Conservation (phyloP, 2,113 vertebrate genomes). For the Emydocephalus ijimae region DNA sequence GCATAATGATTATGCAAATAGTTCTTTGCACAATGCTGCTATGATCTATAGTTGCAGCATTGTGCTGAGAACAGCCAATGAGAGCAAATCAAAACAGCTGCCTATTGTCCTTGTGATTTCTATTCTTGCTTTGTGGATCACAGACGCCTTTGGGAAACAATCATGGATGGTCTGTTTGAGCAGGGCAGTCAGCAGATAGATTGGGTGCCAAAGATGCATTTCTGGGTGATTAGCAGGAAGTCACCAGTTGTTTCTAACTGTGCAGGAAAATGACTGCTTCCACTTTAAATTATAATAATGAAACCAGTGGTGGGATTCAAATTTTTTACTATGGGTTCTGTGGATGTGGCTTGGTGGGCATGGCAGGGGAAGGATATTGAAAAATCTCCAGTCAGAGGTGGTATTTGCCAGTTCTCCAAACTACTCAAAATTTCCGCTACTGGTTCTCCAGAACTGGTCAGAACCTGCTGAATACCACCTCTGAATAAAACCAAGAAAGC, state of each 20-base stretch:
- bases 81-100: slow-evolving; percentile 5
- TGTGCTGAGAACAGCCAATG: not conserved
- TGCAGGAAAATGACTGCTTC: not conserved
- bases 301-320: not conserved
- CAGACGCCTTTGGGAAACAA: not conserved
- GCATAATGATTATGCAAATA: slow-evolving; percentile 59
- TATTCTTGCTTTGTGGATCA: not conserved
- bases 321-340: too few species aligned
- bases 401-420: too few species aligned
- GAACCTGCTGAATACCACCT: too few species aligned
- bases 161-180: fast-evolving
- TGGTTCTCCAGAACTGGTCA: too few species aligned
- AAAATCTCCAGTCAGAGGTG: too few species aligned
- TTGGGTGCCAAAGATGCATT: not conserved
- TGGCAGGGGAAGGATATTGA: too few species aligned
- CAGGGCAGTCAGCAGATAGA: not conserved
- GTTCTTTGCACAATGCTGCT: not conserved
- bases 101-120: not conserved
- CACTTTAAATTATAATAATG: not conserved
- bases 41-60: slow-evolving; percentile 33
- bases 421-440: too few species aligned
- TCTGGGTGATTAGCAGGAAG: not conserved
- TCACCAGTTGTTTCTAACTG: not conserved
- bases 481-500: not conserved
- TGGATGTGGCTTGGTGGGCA: too few species aligned